Percentiles rank a stretch among this genome's conserved stretches.
Evolutionary conservation across 2,113 vertebrate genomes (phyloP).

Genomic region (Balaeniceps rex): DNA sequence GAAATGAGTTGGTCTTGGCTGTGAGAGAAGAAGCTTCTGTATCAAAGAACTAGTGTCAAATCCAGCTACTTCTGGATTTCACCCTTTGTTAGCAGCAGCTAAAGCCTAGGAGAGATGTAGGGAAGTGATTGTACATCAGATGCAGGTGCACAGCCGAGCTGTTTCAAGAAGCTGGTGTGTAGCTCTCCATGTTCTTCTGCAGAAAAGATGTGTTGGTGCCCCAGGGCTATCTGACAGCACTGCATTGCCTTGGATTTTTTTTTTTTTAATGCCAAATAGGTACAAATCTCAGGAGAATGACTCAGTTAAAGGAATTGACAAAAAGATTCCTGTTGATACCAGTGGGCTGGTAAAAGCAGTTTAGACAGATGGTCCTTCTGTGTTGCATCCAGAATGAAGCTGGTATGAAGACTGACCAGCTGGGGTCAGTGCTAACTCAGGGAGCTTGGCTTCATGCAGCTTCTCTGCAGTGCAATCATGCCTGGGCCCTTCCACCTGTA

Average conservation of each 20-base stretch:
- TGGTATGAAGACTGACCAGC: not conserved
- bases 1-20: not conserved
- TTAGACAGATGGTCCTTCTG: not conserved
- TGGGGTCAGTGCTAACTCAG: not conserved
- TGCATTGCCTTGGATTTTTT: not conserved
- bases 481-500: not conserved
- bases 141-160: not conserved
- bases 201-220: not conserved
- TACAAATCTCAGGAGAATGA: not conserved
- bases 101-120: not conserved
- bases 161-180: not conserved
- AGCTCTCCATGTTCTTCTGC: not conserved
- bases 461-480: not conserved
- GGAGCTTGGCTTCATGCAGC: not conserved
- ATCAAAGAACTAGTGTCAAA: not conserved
- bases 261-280: not conserved
- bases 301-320: not conserved
- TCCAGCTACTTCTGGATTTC: not conserved
- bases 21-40: not conserved
- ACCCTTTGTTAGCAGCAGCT: not conserved
- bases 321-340: not conserved
- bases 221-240: not conserved
- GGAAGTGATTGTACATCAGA: not conserved
- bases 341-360: not conserved
- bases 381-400: not conserved